A percentile compares a stretch with the other conserved stretches of the same genome.
phyloP scores from a whole-genome alignment of 1,140 invertebrate genomes.

The Drosophila guanche region DNA sequence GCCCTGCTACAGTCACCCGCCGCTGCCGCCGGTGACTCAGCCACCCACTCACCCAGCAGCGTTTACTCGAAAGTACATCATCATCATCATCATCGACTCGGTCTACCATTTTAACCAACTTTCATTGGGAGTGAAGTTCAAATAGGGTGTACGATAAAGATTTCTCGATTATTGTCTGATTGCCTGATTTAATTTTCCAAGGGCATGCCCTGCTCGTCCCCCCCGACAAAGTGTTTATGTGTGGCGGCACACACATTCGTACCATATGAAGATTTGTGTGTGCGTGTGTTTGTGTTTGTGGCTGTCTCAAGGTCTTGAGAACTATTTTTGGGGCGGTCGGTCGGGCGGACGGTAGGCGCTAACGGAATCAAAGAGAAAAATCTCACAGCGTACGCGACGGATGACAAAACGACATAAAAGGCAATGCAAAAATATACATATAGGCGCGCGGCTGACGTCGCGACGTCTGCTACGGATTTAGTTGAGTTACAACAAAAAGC shows the following conservation, averaged over 20 bases:
- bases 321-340: conserved; percentile 71
- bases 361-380: conserved; percentile 61
- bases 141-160: conserved; percentile 11
- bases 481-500: conserved; percentile 70
- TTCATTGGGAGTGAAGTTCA: conserved; percentile 44
- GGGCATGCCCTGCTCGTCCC: conserved; percentile 23
- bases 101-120: conserved; percentile 45
- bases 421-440: conserved; percentile 78
- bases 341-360: conserved; percentile 23
- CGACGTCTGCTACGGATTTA: conserved; percentile 74
- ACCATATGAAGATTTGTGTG: neutral
- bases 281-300: neutral
- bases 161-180: conserved; percentile 43
- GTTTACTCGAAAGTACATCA: conserved; percentile 36
- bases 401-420: conserved; percentile 76
- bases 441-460: conserved; percentile 63
- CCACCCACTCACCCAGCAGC: conserved; percentile 41
- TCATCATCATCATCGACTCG: conserved; percentile 5
- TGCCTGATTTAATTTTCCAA: conserved; percentile 59
- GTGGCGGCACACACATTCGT: conserved; percentile 5
- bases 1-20: neutral
- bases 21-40: neutral
- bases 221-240: too few species aligned
- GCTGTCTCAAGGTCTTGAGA: conserved; percentile 58
- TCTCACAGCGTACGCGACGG: conserved; percentile 31